Base-by-base conservation (phyloP, 1,140 invertebrate genomes). In the Temnothorax nylanderi region DNA sequence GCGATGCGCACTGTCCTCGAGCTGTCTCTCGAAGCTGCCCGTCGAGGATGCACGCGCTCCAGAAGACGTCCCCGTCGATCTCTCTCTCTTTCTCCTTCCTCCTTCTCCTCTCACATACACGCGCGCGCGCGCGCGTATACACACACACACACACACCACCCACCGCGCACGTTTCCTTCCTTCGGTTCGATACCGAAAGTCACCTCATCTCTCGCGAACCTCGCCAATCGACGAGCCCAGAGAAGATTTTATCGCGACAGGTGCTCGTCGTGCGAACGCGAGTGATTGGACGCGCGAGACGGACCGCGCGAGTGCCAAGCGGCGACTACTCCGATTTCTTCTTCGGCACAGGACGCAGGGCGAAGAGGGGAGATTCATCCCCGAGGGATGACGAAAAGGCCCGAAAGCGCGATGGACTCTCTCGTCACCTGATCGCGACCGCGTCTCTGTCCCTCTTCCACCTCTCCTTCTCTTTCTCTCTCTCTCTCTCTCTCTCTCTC, bases 361-460 rank as follows among this genome's bases (percentile, higher is more conserved):
- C 26, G 44, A 56, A 47, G 32, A 21, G 82, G 58, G 87, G 56
- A 47, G 56, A 16, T 34, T 16, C 37, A 26, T 56, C 26, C 16
- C 34, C 64, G 74, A 76, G 62, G 56, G 62, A 16, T 49, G 49
- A 34, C 60, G 60, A n/a, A 16, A 49, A 56, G n/a, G 51, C 67
- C 85, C 81, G 88, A 91, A 84, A 85, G 62, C 74, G 58, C 67
- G 86, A 87, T 85, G 67, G 85, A 76, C 64, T 84, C 60, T 84
- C 60, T 74, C 75, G 84, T 91, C 90, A 89, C 88, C 80, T 86
- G 89, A 91, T 89, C 80, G 74, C 71, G 37, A 26, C 26, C 47
- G 44, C 2, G n/a, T 54, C 16, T 64, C 47, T 60, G 13, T 41
- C 49, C 10, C 26, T 41, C 47, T 75, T 60, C 16, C 51, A 34